A percentile compares a stretch with the other conserved stretches of the same genome.
phyloP scores from a whole-genome alignment of 2,888 invertebrate genomes.

The Strigamia crassipes region DNA sequence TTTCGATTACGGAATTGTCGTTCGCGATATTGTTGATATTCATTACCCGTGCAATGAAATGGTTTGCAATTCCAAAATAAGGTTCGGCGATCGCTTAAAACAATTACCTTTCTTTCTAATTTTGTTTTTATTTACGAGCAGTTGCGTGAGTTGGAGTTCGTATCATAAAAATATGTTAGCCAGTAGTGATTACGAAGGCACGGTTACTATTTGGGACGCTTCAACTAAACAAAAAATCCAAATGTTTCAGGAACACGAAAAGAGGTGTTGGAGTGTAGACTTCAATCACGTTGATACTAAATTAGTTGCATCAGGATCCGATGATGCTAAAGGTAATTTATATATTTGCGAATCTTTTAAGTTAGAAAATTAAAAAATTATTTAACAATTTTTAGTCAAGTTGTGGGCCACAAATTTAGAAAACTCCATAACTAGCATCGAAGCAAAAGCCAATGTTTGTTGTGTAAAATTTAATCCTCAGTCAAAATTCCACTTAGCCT shows the following conservation, averaged over 20 bases:
- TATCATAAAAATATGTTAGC: conserved; percentile 86
- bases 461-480: conserved; percentile 89
- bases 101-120: background rate
- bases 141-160: conserved; percentile 91
- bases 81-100: conserved; percentile 54
- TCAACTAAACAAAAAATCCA: conserved; percentile 68
- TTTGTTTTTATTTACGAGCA: conserved; percentile 56
- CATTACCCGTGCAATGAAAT: conserved; percentile 92
- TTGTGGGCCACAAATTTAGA: conserved; percentile 88
- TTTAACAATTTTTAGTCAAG: conserved; percentile 67
- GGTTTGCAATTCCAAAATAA: conserved; percentile 86
- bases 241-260: conserved; percentile 82
- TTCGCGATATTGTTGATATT: conserved; percentile 83
- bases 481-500: conserved; percentile 85
- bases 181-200: conserved; percentile 92
- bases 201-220: conserved; percentile 91
- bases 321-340: conserved; percentile 75
- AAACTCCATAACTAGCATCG: conserved; percentile 82
- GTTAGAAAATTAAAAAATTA: background rate
- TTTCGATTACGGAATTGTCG: conserved; percentile 84
- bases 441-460: conserved; percentile 93
- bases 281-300: conserved; percentile 90
- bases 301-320: conserved; percentile 87
- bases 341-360: background rate
- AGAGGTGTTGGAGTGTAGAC: conserved; percentile 94